phyloP scores from a whole-genome alignment of 2,888 invertebrate genomes.

The Callinectes sapidus region DNA sequence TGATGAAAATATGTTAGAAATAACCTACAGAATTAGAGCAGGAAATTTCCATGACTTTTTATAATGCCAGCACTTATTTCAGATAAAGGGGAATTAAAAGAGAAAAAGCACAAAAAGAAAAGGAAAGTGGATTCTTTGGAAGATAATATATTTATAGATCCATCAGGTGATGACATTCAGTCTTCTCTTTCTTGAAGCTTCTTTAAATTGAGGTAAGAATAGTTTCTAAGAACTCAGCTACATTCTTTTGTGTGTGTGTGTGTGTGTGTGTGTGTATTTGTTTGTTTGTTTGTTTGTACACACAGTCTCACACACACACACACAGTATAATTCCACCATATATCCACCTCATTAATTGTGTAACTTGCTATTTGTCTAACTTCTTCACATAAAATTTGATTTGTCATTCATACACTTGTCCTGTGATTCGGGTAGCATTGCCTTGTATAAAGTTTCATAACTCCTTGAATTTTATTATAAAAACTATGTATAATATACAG shows the following conservation, averaged over 20 bases:
- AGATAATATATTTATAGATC: constrained; percentile 43
- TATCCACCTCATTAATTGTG: too few species aligned
- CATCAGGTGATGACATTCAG: neutral
- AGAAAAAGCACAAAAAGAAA: constrained; percentile 44
- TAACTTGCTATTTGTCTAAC: too few species aligned
- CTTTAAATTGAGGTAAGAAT: neutral
- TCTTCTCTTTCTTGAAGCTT: neutral
- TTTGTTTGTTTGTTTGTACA: too few species aligned
- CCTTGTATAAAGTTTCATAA: too few species aligned
- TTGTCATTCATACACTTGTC: too few species aligned
- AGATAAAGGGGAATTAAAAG: constrained; percentile 42
- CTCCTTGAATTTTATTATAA: too few species aligned
- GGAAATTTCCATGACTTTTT: neutral
- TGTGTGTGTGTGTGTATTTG: too few species aligned
- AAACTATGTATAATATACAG: too few species aligned
- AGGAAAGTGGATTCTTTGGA: neutral
- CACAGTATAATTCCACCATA: too few species aligned
- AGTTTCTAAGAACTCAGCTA: neutral
- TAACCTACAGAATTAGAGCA: neutral
- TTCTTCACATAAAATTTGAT: too few species aligned
- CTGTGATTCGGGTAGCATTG: too few species aligned
- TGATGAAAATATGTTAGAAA: neutral
- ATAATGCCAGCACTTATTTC: constrained; percentile 12
- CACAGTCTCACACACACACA: too few species aligned
- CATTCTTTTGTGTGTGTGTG: neutral